Evolutionary conservation across 2,113 vertebrate genomes (phyloP).

Genomic region (Platysteira castanea): DNA sequence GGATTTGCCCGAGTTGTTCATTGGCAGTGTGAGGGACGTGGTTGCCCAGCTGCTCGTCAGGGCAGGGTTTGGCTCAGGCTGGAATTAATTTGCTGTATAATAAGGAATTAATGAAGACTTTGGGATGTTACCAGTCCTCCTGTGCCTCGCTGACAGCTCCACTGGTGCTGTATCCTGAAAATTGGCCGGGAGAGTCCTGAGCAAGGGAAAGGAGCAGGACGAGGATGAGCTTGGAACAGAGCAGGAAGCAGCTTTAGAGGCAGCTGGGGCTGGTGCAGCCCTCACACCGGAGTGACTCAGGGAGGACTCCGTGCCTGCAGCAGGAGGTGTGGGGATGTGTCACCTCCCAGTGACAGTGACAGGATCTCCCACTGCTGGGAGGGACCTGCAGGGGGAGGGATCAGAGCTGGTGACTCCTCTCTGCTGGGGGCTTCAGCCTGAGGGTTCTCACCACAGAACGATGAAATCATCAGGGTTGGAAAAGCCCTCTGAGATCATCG

Average conservation of each 20-base stretch:
- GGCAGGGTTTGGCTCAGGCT: neutral
- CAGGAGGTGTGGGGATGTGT: neutral
- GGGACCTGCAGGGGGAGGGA: neutral
- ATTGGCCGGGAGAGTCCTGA: neutral
- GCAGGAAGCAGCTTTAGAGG: neutral
- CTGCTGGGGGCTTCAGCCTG: neutral
- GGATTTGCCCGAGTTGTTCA: accelerated
- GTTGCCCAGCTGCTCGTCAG: neutral
- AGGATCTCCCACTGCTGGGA: neutral
- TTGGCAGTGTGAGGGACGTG: neutral
- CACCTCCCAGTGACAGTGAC: neutral
- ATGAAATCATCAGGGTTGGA: neutral
- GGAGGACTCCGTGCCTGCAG: neutral
- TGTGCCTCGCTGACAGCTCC: neutral
- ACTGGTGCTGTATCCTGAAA: neutral
- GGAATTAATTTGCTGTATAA: slow-evolving; percentile 15
- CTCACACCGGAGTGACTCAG: neutral
- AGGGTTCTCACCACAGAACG: accelerated
- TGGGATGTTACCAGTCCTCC: neutral
- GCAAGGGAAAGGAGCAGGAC: neutral
- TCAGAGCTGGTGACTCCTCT: neutral
- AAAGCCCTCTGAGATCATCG: neutral
- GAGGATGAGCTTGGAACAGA: neutral
- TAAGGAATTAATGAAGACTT: neutral
- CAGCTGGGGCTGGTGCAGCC: neutral